Evolutionary conservation across 2,797 vertebrate species (phyloP), one percentile per base, ranked within the genome.

Genomic region (Amniataba percoides): DNA sequence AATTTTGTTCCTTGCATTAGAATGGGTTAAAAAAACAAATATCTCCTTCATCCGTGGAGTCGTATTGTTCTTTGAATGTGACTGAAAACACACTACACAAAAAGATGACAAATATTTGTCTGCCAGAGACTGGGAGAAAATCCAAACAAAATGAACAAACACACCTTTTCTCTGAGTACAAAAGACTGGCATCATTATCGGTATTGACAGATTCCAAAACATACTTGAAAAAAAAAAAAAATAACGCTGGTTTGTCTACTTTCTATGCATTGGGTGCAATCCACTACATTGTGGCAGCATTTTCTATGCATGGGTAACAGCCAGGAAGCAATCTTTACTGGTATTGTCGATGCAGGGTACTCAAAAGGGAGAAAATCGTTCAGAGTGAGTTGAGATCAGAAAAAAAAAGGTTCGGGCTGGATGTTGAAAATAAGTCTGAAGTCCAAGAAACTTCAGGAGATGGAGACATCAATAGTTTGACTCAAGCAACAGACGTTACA

Each of bases 261-360:
- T 89, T 92, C 80, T 89, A 90, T 90, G 88, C 88, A 91, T 88
- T 90, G 87, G 86, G 45, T 87, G 70, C 65, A 68, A 86, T 83
- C 52, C 72, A 51, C 77, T 68, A 73, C 57, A 57, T 19, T 31
- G 63, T 70, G 45, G 70, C 62, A 45, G 52, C 56, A 43, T 74
- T 90, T 78, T 82, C 87, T 86, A 89, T 92, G 88, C 89, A 93
- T 91, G 88, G 64, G 76, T 85, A 87, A 86, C 84, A 89, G 81
- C 78, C 77, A 84, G 74, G 80, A 86, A 68, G 78, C 84, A 86
- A 82, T 91, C 67, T 88, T 89, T 88, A 72, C 78, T 59, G 73
- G 63, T 71, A 72, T 68, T 81, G 81, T 83, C 56, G 5, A 77
- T 76, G 81, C 71, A 52, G 1, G 7, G 27, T 8, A 12, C 67